Base-by-base conservation (phyloP, 1,140 invertebrate genomes). In the Saccostrea glomerata region DNA sequence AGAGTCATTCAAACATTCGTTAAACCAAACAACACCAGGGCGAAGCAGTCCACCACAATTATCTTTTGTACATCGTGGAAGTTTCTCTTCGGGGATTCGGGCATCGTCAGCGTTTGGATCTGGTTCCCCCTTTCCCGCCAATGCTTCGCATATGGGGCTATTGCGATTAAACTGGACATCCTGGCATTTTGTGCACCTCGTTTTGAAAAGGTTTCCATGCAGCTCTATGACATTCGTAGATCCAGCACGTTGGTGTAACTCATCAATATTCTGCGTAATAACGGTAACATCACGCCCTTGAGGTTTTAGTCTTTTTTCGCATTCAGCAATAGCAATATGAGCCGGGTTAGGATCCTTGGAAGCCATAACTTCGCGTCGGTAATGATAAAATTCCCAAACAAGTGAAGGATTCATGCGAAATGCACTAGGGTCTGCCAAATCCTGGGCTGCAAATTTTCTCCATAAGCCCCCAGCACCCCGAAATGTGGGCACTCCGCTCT, bases 21-120 rank as follows among this genome's bases (percentile, higher is more conserved):
- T 97, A 96, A 98, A 98, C 98, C 98, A 98, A 17, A 98, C 97
- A 89, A 98, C 97, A 94, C 98, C 96, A 4, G 98, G 98, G 86
- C 98, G 95, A 12, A 98, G 94, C n/a, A 98, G 94, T 30, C 97
- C 97, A 70, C 94, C 95, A 94, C 98, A 98, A 77, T 89, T 88
- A 12, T 89, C 88, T 56, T 93, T 96, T 87, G 95, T 95, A 94
- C 98, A 98, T 92, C 96, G 96, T 25, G 98, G 98, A 86, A 98
- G 94, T 54, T 97, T 94, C 90, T 97, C 95, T 25, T 96, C 94
- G 70, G 97, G 96, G 91, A 98, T 97, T 66, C 91, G 92, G n/a
- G 96, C 95, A 90, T 95, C 94, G 58, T 91, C 85, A 73, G 95
- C 92, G 54, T 95, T 92, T 11, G 94, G 91, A 90, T 96, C 96